These are phyloP conservation scores for Acleris sparsana DNA, from an alignment of 2,888 invertebrate genomes.

Conservation along the genomic window DNA sequence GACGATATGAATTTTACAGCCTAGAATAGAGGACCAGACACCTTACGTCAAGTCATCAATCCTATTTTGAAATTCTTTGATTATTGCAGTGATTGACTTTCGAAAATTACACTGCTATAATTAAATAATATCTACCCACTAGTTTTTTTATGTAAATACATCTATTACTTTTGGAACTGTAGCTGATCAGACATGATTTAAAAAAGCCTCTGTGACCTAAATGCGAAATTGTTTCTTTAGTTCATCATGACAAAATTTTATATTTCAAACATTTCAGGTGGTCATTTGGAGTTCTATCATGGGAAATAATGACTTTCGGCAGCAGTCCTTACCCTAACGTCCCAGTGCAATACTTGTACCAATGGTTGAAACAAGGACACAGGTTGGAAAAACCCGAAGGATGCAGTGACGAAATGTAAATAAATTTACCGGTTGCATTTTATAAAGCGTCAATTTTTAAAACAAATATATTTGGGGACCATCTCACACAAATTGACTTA, in stretches of 20 bases:
- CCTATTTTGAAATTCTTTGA: background rate
- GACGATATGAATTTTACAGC: no score
- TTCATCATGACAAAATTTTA: slow-evolving; percentile 69
- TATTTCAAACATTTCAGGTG: slow-evolving; percentile 78
- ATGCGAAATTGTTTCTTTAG: background rate
- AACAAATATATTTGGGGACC: no score
- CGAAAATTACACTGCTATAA: no score
- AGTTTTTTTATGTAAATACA: no score
- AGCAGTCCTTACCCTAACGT: slow-evolving; percentile 98
- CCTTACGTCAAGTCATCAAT: background rate
- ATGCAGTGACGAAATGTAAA: slow-evolving; percentile 93
- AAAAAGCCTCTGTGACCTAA: no score
- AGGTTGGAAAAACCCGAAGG: slow-evolving; percentile 98
- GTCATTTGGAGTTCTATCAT: slow-evolving; percentile 94
- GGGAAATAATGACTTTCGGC: slow-evolving; percentile 97
- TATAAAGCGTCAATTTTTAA: background rate
- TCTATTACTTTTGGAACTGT: no score
- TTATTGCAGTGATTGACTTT: background rate
- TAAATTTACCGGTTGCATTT: background rate
- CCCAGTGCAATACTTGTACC: slow-evolving; percentile 96
- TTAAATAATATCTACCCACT: no score
- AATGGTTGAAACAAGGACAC: slow-evolving; percentile 94
- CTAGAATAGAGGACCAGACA: no score
- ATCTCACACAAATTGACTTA: no score
- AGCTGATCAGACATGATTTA: no score